These are phyloP conservation scores for Conger conger DNA, from an alignment of 2,113 vertebrate genomes.

Conservation along the genomic window DNA sequence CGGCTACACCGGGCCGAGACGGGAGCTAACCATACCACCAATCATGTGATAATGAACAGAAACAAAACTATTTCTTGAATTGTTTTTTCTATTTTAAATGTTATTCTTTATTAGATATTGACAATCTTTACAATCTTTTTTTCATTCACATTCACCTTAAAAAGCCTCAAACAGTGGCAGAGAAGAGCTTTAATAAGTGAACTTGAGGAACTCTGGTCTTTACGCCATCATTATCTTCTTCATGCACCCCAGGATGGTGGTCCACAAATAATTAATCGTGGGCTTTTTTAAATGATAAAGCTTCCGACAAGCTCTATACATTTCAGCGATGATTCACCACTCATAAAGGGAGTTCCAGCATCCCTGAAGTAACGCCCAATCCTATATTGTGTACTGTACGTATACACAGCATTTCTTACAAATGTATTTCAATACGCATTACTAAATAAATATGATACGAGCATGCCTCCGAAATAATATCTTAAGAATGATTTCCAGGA, in stretches of 20 bases:
- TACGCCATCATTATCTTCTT: too few relatives aligned
- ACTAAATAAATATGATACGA: not conserved
- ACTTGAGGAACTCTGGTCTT: too few relatives aligned
- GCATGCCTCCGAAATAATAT: conserved; percentile 38
- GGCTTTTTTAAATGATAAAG: not conserved
- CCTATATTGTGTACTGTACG: too few relatives aligned
- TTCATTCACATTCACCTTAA: too few relatives aligned
- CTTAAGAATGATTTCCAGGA: conserved; percentile 48
- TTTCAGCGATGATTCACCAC: not conserved
- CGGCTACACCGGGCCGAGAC: too few relatives aligned
- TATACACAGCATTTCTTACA: too few relatives aligned
- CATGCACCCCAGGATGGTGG: not conserved
- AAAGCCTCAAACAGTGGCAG: too few relatives aligned
- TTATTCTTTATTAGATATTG: too few relatives aligned
- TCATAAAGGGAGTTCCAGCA: too few relatives aligned
- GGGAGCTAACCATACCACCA: not conserved
- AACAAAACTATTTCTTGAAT: not conserved
- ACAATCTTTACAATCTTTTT: too few relatives aligned
- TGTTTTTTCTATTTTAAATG: not conserved
- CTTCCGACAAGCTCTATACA: not conserved
- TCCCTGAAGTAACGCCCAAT: too few relatives aligned
- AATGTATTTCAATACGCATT: not conserved
- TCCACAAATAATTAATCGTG: not conserved
- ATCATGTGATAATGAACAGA: not conserved
- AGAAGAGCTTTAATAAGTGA: too few relatives aligned